Percentiles rank a stretch among this genome's conserved stretches.
Evolutionary conservation across 2,888 invertebrate genomes (phyloP).

Genomic region (Leistus spinibarbis): DNA sequence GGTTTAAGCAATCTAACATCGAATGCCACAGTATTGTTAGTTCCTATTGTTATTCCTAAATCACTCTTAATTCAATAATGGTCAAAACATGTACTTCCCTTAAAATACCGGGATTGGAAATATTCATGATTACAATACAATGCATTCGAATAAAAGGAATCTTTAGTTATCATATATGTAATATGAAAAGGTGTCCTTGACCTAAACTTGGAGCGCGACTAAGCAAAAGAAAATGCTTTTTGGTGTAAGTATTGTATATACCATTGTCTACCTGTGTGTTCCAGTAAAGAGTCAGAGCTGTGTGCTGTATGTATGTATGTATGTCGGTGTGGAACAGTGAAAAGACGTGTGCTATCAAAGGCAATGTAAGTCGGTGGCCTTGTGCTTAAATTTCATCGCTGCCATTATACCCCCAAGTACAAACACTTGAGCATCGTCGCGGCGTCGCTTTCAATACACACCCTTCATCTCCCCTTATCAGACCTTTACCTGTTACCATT

Average conservation of each 20-base stretch:
- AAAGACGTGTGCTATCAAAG: background rate
- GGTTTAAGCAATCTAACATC: too few species aligned
- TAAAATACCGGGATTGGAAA: too few species aligned
- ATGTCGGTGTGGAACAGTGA: background rate
- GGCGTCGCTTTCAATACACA: background rate
- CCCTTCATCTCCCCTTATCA: background rate
- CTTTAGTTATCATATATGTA: too few species aligned
- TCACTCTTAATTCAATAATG: too few species aligned
- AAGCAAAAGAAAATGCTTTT: background rate
- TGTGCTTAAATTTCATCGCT: conserved; percentile 31
- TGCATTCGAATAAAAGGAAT: too few species aligned
- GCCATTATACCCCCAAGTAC: conserved; percentile 29
- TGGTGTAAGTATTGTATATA: too few species aligned
- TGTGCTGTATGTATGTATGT: background rate
- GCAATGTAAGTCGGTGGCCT: conserved; percentile 3
- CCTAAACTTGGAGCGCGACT: background rate
- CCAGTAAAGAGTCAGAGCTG: background rate
- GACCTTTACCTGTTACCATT: conserved; percentile 2
- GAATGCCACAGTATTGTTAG: too few species aligned
- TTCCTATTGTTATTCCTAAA: too few species aligned
- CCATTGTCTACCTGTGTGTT: too few species aligned
- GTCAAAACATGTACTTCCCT: too few species aligned
- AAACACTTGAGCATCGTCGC: conserved; percentile 20
- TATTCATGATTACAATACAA: too few species aligned
- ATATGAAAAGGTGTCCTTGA: too few species aligned